These are phyloP conservation scores for Anisognathus igniventris DNA, from an alignment of 2,797 vertebrate genomes.

Conservation along the genomic window DNA sequence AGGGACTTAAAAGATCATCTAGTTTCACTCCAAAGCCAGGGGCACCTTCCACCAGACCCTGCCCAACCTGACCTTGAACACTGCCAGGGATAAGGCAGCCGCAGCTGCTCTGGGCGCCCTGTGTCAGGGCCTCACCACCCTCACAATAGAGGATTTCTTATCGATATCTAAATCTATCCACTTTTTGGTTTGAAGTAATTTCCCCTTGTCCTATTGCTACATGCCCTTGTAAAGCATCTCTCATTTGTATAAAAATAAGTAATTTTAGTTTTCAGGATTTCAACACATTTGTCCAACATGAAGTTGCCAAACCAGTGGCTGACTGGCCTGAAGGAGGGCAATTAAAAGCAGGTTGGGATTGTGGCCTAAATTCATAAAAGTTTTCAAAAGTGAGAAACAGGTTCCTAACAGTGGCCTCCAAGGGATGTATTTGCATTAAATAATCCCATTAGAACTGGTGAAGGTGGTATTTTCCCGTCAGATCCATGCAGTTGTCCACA, in stretches of 20 bases:
- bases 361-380: neutral
- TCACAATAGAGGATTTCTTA: neutral
- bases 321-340: neutral
- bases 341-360: neutral
- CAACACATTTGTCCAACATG: fast-evolving
- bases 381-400: neutral
- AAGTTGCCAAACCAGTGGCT: no score
- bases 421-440: neutral
- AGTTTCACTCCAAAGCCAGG: fast-evolving
- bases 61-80: fast-evolving
- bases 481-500: neutral
- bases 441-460: fast-evolving
- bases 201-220: neutral
- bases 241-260: neutral
- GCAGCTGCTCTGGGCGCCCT: neutral
- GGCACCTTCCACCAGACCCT: fast-evolving
- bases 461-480: neutral
- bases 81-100: neutral
- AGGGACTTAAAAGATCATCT: fast-evolving
- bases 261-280: neutral
- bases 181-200: fast-evolving
- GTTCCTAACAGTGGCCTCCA: fast-evolving
- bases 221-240: neutral
- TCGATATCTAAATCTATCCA: neutral
- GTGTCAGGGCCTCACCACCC: neutral